Conservation (phyloP, 2,113 vertebrate species). For the Gavia stellata region DNA sequence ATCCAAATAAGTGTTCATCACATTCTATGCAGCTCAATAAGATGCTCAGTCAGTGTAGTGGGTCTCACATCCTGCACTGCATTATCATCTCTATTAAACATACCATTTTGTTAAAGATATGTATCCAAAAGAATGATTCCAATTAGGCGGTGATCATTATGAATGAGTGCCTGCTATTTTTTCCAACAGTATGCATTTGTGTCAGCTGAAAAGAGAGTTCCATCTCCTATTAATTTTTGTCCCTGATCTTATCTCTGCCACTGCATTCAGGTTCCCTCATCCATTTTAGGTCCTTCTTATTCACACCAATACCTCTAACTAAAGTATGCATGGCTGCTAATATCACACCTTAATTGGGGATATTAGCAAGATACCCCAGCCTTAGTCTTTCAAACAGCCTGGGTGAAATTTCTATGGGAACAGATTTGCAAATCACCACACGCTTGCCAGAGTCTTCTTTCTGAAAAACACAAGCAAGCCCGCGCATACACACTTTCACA, state of each 20-base stretch:
- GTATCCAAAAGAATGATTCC: conserved; percentile 31
- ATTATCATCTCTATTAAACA: conserved; percentile 36
- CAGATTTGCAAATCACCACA: neutral
- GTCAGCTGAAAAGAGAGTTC: conserved; percentile 25
- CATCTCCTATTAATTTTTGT: conserved; percentile 30
- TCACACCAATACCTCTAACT: neutral
- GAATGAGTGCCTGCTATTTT: conserved; percentile 17
- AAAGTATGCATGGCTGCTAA: neutral
- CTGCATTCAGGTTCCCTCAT: neutral
- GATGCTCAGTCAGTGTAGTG: neutral
- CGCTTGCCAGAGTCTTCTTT: neutral
- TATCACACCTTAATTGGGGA: neutral
- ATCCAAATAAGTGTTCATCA: conserved; percentile 9
- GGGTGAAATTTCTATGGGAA: neutral
- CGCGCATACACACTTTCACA: neutral
- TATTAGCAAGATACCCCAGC: neutral
- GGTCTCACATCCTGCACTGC: neutral
- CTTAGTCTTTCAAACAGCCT: neutral
- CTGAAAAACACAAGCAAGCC: neutral
- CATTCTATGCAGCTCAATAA: conserved; percentile 7
- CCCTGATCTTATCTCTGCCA: neutral
- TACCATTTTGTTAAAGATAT: conserved; percentile 32
- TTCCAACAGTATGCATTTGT: conserved; percentile 1
- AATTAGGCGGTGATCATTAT: conserved; percentile 17
- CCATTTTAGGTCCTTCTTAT: conserved; percentile 16